phyloP scores from a whole-genome alignment of 2,113 vertebrate species.

The Ptyas mucosa region DNA sequence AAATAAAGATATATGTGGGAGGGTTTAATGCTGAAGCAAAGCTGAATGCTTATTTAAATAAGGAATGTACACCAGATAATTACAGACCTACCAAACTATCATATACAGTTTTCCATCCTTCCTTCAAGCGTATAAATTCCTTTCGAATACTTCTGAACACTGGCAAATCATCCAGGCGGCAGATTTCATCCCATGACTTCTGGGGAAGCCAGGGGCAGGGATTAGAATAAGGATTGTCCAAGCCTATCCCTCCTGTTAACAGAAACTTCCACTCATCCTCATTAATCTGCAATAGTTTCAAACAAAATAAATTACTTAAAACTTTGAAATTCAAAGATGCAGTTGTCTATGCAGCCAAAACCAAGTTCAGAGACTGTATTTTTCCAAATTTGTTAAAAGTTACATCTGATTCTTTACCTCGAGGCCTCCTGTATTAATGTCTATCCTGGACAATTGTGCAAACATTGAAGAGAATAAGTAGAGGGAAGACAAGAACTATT shows the following conservation, averaged over 20 bases:
- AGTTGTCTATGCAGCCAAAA: neutral
- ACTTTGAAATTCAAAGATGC: neutral
- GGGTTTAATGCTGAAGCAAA: no score
- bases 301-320: neutral
- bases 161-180: conserved; percentile 74
- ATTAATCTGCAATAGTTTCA: conserved; percentile 71
- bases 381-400: no score
- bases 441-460: neutral
- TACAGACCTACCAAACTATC: conserved; percentile 77
- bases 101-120: conserved; percentile 83
- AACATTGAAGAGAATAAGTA: neutral
- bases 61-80: neutral
- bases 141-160: conserved; percentile 71
- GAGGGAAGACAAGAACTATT: neutral
- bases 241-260: conserved; percentile 82
- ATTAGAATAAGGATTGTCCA: conserved; percentile 81
- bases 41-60: neutral
- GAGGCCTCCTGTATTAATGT: neutral
- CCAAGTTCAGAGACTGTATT: neutral
- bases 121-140: conserved; percentile 71
- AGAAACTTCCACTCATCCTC: conserved; percentile 84
- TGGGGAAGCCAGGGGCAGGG: conserved; percentile 83
- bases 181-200: conserved; percentile 87
- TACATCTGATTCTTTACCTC: neutral
- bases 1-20: neutral